Evolutionary conservation across 2,113 vertebrate species (phyloP), one percentile per base, ranked within the genome.

Genomic region (Pseudorectes ferrugineus): DNA sequence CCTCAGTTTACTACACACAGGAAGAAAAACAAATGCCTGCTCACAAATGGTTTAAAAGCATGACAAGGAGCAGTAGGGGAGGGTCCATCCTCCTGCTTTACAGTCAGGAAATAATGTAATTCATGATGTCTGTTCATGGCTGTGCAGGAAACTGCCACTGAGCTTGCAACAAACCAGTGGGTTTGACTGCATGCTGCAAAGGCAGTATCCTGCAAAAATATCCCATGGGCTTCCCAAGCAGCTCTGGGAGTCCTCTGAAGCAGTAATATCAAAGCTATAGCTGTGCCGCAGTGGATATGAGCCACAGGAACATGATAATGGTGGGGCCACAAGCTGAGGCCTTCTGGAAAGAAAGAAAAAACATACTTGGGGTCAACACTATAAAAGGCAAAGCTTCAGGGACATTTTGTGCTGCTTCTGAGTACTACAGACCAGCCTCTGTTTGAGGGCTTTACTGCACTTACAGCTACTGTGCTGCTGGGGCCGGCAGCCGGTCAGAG

Each of bases 281-380:
- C 38, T 38, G 35, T 38, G 23, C 35, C n/a, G 38, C 22, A 16
- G n/a, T 2, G 13, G 18, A 0, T 9, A 5, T 0, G 31, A 25
- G 11, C 12, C 7, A n/a, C 33, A 36, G 46, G 28, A 51, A 46
- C 0, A 0, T 4, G 11, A 1, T 33, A 31, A 36, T 8, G 28
- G 24, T 26, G 7, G 1, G 0, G 29, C 23, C 23, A 17, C 10
- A 46, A 58, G 45, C 35, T 8, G 28, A 83, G 23, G 7, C 24
- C 6, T 43, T 43, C 54, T 26, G 31, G 3, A 31, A 17, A 18
- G 15, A 33, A 4, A 35, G 13, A 17, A 14, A 42, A 19, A 10
- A 9, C 4, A 2, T 20, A 9, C 2, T 35, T 55, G 1, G 5
- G 8, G 15, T 58, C 38, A 33, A 26, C 11, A 11, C 7, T 38